A percentile compares a stretch with the other conserved stretches of the same genome.
Evolutionary conservation across 2,797 vertebrate genomes (phyloP).

Genomic region (Malacoraja senta): DNA sequence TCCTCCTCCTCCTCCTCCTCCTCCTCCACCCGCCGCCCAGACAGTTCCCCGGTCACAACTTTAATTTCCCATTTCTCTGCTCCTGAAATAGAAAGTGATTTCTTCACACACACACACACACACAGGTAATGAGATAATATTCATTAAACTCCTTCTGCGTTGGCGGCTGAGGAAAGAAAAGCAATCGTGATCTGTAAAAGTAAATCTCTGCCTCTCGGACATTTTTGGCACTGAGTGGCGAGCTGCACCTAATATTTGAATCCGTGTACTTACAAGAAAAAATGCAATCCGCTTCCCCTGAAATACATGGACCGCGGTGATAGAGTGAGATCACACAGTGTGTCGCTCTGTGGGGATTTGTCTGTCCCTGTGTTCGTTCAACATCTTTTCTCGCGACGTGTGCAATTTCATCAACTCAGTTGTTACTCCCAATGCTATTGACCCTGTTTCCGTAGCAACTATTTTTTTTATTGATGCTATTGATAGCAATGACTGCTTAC

Average conservation of each 20-base stretch:
- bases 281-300: neutral
- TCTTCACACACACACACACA: too few species aligned
- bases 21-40: too few species aligned
- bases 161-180: neutral
- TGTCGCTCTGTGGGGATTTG: neutral
- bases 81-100: neutral
- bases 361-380: neutral
- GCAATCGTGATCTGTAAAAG: neutral
- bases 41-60: neutral
- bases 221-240: neutral
- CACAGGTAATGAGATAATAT: neutral
- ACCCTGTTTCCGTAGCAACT: neutral
- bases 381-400: neutral
- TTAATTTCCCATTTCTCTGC: neutral
- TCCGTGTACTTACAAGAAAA: neutral
- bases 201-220: neutral
- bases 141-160: neutral
- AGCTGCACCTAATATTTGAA: conserved; percentile 1
- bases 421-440: neutral
- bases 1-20: neutral
- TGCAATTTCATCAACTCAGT: neutral
- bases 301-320: neutral
- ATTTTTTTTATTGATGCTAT: conserved; percentile 16
- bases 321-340: neutral
- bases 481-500: neutral